A percentile compares a stretch with the other conserved stretches of the same genome.
phyloP scores from a whole-genome alignment of 2,888 invertebrate genomes.

The Phortica okadai region DNA sequence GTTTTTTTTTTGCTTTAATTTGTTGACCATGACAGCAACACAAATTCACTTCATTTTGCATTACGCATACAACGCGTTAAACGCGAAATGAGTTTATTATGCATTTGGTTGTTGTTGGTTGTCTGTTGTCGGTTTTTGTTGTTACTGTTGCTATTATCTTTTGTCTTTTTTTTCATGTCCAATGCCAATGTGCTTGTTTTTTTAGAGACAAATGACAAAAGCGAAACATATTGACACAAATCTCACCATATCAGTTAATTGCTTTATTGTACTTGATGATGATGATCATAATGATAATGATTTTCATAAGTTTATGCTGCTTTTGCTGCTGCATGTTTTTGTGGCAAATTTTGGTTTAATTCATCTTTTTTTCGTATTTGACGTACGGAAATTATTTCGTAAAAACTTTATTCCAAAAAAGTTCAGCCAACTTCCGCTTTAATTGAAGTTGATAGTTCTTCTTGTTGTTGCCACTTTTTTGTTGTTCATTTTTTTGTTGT shows the following conservation, averaged over 20 bases:
- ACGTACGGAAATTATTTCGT: slow-evolving; percentile 29
- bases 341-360: slow-evolving; percentile 3
- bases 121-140: background rate
- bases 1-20: background rate
- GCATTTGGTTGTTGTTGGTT: background rate
- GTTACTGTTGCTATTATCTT: background rate
- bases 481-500: background rate
- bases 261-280: slow-evolving; percentile 37
- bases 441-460: slow-evolving; percentile 58
- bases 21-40: background rate
- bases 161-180: slow-evolving; percentile 10
- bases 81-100: slow-evolving; percentile 19
- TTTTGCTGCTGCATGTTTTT: background rate
- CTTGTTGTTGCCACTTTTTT: background rate
- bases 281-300: background rate
- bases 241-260: slow-evolving; percentile 62
- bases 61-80: slow-evolving; percentile 52
- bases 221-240: slow-evolving; percentile 16
- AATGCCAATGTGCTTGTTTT: slow-evolving; percentile 21
- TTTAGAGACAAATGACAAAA: background rate
- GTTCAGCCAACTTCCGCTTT: slow-evolving; percentile 55
- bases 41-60: slow-evolving; percentile 17
- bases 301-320: background rate
- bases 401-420: slow-evolving; percentile 51
- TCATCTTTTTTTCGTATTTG: slow-evolving; percentile 16